These are phyloP conservation scores for Psittacula derbiana DNA, from an alignment of 2,797 vertebrate genomes.

Conservation along the genomic window DNA sequence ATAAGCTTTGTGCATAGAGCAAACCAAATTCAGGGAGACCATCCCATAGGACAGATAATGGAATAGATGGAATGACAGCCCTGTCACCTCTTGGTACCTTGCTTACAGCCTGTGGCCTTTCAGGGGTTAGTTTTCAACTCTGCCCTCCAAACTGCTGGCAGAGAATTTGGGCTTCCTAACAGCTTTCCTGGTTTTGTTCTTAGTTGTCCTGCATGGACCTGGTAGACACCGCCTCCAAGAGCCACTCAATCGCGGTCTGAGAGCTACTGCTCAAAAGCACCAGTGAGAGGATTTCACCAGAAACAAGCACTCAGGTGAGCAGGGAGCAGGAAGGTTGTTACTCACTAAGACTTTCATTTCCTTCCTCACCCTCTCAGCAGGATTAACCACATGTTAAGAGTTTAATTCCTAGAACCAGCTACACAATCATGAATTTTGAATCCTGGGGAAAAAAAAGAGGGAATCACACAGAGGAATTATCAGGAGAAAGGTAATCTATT, in stretches of 20 bases:
- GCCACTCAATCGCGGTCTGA: fast-evolving
- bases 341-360: background rate
- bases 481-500: background rate
- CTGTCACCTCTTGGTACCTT: background rate
- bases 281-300: background rate
- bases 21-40: background rate
- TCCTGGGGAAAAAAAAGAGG: background rate
- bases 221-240: no score
- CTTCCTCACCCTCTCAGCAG: background rate
- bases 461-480: background rate
- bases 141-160: background rate
- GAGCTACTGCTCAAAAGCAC: background rate
- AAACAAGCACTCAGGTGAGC: background rate
- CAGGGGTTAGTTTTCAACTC: background rate
- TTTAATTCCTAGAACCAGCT: background rate
- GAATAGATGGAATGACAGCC: background rate
- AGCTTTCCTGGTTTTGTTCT: background rate
- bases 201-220: background rate
- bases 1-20: background rate
- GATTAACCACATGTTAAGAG: background rate
- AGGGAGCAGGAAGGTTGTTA: background rate
- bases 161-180: background rate
- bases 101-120: background rate
- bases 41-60: background rate
- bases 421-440: background rate